Percentiles rank a stretch among this genome's conserved stretches.
These are phyloP conservation scores for Phataginus tricuspis DNA, from an alignment of 2,797 vertebrate genomes.

Conservation along the genomic window DNA sequence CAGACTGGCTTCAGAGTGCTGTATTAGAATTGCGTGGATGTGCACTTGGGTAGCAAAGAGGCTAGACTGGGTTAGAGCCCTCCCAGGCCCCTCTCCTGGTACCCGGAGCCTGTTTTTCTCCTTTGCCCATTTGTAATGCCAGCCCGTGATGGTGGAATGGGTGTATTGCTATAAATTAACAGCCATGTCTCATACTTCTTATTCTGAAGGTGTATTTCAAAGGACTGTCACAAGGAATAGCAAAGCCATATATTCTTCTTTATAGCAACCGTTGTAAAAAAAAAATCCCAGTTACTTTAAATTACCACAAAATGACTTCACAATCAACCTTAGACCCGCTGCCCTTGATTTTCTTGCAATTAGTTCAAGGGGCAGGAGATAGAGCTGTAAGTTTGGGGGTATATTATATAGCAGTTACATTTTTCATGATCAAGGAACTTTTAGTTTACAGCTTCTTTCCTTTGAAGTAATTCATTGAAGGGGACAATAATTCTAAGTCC, in stretches of 20 bases:
- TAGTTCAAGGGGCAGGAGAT: constrained; percentile 61
- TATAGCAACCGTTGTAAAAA: constrained; percentile 61
- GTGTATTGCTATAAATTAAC: constrained; percentile 81
- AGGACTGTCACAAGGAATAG: constrained; percentile 70
- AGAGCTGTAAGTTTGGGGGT: constrained; percentile 28
- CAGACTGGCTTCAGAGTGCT: not conserved
- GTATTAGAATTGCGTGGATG: not conserved
- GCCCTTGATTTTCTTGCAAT: constrained; percentile 47
- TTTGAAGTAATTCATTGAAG: constrained; percentile 70
- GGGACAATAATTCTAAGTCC: constrained; percentile 61
- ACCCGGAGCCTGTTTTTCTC: constrained; percentile 50
- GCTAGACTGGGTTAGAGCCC: not conserved
- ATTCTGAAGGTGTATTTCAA: constrained; percentile 78
- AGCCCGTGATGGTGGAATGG: constrained; percentile 64
- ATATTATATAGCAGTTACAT: constrained; percentile 47
- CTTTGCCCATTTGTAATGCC: constrained; percentile 72
- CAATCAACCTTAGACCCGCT: constrained; percentile 53
- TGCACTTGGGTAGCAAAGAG: constrained; percentile 34
- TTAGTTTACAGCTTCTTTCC: constrained; percentile 62
- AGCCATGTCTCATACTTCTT: constrained; percentile 63
- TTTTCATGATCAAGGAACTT: constrained; percentile 68
- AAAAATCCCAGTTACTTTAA: constrained; percentile 75
- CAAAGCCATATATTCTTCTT: constrained; percentile 76
- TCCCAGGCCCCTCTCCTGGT: constrained; percentile 4
- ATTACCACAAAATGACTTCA: constrained; percentile 64